Percentiles rank a stretch among this genome's conserved stretches.
Conservation (phyloP, 2,888 invertebrate genomes). For the Andrena haemorrhoa region DNA sequence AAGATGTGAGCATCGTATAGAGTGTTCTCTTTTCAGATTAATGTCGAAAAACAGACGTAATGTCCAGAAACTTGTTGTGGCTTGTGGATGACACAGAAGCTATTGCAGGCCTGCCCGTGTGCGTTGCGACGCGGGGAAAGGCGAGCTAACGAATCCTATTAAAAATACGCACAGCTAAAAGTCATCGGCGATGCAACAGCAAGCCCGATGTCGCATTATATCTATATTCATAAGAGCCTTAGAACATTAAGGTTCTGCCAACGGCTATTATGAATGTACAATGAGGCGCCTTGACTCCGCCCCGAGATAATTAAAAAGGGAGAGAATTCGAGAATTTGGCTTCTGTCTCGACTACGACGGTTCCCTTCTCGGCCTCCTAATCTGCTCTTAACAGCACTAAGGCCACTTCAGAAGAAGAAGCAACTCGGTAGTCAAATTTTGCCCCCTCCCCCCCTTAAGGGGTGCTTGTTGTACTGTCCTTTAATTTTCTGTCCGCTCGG, state of each 20-base stretch:
- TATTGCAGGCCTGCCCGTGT: background rate
- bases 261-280: slow-evolving; percentile 69
- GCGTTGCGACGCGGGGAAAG: slow-evolving; percentile 24
- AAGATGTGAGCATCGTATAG: background rate
- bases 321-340: slow-evolving; percentile 53
- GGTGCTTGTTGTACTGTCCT: too few relatives aligned
- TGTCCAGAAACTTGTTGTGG: slow-evolving; percentile 12
- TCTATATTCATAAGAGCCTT: slow-evolving; percentile 78
- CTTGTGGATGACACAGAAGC: slow-evolving; percentile 7
- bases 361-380: slow-evolving; percentile 20
- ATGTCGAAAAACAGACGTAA: slow-evolving; percentile 9
- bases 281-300: slow-evolving; percentile 49
- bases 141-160: slow-evolving; percentile 76
- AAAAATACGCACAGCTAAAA: slow-evolving; percentile 69
- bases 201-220: slow-evolving; percentile 55
- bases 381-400: slow-evolving; percentile 36
- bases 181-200: slow-evolving; percentile 21
- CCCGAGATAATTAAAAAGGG: slow-evolving; percentile 65
- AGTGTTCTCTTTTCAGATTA: background rate
- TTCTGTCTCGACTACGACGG: background rate
- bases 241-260: slow-evolving; percentile 68
- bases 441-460: background rate
- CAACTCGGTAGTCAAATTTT: background rate
- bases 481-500: background rate
- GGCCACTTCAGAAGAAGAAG: slow-evolving; percentile 32